Percentiles rank a stretch among this genome's conserved stretches.
Evolutionary conservation across 2,888 invertebrate genomes (phyloP).

Genomic region (Oligia latruncula): DNA sequence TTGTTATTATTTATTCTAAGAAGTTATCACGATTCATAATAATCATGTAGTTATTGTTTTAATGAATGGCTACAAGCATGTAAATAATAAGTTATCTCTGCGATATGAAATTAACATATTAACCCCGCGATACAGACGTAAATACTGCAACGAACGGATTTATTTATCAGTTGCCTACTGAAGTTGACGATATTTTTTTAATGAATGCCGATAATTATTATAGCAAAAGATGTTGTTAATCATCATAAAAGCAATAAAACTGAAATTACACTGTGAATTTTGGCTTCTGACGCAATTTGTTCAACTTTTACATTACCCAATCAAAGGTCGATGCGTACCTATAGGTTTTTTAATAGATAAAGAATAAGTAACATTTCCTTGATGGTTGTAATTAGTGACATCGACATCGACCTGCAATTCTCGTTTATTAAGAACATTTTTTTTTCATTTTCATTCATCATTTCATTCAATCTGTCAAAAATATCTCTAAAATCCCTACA

Average conservation of each 20-base stretch:
- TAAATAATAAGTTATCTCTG: constrained; percentile 43
- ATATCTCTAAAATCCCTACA: too few species aligned
- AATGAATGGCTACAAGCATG: constrained; percentile 20
- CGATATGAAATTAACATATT: constrained; percentile 50
- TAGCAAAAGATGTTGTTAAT: neutral
- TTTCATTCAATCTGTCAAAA: too few species aligned
- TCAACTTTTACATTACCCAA: neutral
- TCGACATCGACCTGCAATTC: neutral
- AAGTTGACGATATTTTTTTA: neutral
- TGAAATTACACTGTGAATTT: neutral
- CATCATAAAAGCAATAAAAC: constrained; percentile 10
- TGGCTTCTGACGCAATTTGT: constrained; percentile 1
- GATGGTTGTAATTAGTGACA: neutral
- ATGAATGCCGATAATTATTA: neutral
- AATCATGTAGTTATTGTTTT: constrained; percentile 29
- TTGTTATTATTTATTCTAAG: constrained; percentile 20
- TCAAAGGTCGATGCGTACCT: constrained; percentile 3
- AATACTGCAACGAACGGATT: constrained; percentile 36
- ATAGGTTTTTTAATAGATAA: neutral
- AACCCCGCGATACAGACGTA: constrained; percentile 43
- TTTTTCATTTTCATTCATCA: too few species aligned
- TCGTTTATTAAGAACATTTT: too few species aligned
- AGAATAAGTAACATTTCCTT: neutral
- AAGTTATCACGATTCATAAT: constrained; percentile 32
- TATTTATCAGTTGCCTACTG: constrained; percentile 24